These are phyloP conservation scores for Elmis aenea DNA, from an alignment of 2,888 invertebrate species.

Conservation along the genomic window DNA sequence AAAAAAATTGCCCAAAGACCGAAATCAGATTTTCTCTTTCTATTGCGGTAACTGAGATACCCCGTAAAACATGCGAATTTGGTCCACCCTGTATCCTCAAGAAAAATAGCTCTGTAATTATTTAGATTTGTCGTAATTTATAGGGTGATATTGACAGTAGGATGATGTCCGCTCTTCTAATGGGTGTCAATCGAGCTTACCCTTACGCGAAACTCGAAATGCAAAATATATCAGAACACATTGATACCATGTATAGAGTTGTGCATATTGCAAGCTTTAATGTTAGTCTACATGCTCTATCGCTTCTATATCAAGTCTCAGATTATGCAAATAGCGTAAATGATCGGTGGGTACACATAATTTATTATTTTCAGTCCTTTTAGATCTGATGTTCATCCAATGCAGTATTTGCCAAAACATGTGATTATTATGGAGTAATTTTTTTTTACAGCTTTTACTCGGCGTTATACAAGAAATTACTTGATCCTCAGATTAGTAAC, in stretches of 20 bases:
- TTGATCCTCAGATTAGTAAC: constrained; percentile 66
- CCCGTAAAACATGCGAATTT: too few relatives aligned
- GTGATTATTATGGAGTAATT: background rate
- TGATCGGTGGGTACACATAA: constrained; percentile 56
- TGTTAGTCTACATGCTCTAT: constrained; percentile 53
- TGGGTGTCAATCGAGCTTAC: constrained; percentile 79
- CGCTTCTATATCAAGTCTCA: constrained; percentile 60
- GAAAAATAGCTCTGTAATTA: too few relatives aligned
- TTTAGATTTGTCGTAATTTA: too few relatives aligned
- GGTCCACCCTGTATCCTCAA: too few relatives aligned
- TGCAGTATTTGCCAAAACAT: background rate
- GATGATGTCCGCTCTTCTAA: constrained; percentile 77
- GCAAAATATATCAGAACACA: constrained; percentile 55
- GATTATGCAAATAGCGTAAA: constrained; percentile 49
- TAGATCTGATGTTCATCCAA: too few relatives aligned
- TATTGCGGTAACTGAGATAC: too few relatives aligned
- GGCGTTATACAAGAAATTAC: constrained; percentile 82
- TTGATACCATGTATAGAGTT: constrained; percentile 74
- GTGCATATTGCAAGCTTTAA: constrained; percentile 77
- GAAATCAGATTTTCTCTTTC: too few relatives aligned
- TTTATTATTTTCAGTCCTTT: background rate
- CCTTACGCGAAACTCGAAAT: constrained; percentile 70
- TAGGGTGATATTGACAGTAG: constrained; percentile 74
- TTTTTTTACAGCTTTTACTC: constrained; percentile 66
- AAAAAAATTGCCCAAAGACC: too few relatives aligned